phyloP scores from a whole-genome alignment of 1,140 invertebrate species.

The Lordiphosa mommai region DNA sequence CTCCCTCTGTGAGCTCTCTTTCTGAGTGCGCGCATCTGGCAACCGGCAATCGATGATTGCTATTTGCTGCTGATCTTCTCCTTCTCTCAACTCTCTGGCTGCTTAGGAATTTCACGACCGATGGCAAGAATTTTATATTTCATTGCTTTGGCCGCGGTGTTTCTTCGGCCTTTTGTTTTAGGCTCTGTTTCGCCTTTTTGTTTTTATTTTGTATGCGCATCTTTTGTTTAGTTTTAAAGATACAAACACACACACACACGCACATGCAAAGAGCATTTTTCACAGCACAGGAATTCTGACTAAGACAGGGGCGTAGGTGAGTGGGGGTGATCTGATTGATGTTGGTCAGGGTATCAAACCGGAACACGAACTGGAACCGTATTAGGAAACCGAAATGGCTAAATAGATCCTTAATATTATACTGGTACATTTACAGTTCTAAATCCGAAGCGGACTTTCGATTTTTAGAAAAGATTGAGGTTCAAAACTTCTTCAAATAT shows the following conservation, averaged over 20 bases:
- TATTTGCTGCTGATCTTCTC: constrained; percentile 7
- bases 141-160: constrained; percentile 57
- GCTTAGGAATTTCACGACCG: constrained; percentile 71
- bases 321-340: background rate
- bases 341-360: too few species aligned
- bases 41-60: constrained; percentile 30
- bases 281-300: constrained; percentile 46
- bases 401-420: too few species aligned
- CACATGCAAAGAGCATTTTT: constrained; percentile 19
- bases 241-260: constrained; percentile 23
- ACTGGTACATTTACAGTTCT: too few species aligned
- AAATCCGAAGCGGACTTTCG: too few species aligned
- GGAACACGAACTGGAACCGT: too few species aligned
- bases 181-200: constrained; percentile 49
- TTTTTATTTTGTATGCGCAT: constrained; percentile 55
- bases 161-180: constrained; percentile 70
- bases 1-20: constrained; percentile 3
- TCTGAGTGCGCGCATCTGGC: constrained; percentile 36
- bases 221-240: constrained; percentile 70
- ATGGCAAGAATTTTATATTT: constrained; percentile 72
- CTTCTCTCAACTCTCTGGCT: constrained; percentile 17
- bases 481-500: too few species aligned
- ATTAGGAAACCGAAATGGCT: too few species aligned
- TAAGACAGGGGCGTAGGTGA: constrained; percentile 22
- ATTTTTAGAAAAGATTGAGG: too few species aligned